These are phyloP conservation scores for Otus scops DNA, from an alignment of 2,797 vertebrate genomes.

Conservation along the genomic window DNA sequence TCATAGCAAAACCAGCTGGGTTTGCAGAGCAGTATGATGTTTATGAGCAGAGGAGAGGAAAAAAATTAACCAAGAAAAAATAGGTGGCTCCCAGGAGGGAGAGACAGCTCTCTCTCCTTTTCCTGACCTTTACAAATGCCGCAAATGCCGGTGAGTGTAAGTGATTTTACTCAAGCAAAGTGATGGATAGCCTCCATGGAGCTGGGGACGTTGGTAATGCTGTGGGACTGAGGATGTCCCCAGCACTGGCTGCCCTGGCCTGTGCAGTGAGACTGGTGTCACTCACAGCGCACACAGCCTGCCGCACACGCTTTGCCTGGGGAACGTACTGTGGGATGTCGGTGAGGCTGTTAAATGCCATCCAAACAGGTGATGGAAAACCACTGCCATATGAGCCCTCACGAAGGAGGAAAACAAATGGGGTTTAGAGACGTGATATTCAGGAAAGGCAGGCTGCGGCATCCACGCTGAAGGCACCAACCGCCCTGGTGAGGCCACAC, in stretches of 20 bases:
- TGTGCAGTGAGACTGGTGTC: rapidly evolving
- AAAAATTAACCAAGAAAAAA: background rate
- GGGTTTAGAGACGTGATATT: background rate
- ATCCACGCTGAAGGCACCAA: rapidly evolving
- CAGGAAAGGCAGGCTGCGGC: background rate
- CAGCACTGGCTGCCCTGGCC: rapidly evolving
- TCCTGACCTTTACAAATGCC: constrained; percentile 14
- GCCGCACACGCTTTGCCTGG: rapidly evolving
- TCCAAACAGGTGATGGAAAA: background rate
- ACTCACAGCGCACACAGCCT: rapidly evolving
- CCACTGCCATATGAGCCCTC: background rate
- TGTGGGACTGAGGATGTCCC: background rate
- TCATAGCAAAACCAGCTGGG: background rate
- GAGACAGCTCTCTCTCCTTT: background rate
- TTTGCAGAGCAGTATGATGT: background rate
- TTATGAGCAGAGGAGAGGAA: background rate
- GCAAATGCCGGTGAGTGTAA: background rate
- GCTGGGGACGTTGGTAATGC: background rate
- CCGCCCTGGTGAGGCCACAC: rapidly evolving
- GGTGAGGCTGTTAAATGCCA: background rate
- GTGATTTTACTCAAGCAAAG: background rate
- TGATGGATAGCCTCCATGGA: background rate
- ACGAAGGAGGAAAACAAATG: rapidly evolving
- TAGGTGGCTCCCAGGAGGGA: constrained; percentile 10
- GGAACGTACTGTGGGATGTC: rapidly evolving